phyloP scores from a whole-genome alignment of 2,888 invertebrate genomes.

The Drosophila paranaensis region DNA sequence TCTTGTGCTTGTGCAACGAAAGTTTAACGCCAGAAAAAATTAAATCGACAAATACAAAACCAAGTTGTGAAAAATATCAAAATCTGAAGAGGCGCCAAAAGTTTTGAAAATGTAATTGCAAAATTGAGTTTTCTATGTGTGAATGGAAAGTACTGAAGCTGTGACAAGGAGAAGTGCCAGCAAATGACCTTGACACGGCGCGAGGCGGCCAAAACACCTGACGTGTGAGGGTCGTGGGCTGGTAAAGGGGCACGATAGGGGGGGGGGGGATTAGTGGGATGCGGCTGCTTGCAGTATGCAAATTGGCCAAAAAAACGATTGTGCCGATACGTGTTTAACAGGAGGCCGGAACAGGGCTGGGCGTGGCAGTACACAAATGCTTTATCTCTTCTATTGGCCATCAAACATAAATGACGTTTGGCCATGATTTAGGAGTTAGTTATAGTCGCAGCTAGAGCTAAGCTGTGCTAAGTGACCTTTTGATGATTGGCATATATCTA shows the following conservation, averaged over 20 bases:
- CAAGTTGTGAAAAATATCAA: constrained; percentile 40
- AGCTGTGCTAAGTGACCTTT: background rate
- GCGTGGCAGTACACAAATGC: constrained; percentile 2
- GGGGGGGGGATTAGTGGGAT: background rate
- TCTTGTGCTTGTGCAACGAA: constrained; percentile 45
- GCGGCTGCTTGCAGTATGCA: constrained; percentile 2
- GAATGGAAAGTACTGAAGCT: background rate
- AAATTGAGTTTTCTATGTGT: constrained; percentile 23
- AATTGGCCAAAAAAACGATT: constrained; percentile 2
- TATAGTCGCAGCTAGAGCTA: background rate
- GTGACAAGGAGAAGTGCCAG: background rate
- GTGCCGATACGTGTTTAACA: background rate
- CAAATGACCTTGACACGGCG: constrained; percentile 45
- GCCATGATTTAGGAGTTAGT: constrained; percentile 1
- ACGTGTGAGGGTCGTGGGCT: background rate
- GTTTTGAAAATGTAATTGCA: constrained; percentile 64
- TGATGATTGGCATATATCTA: background rate
- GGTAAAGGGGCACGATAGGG: background rate
- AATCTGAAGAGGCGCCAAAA: constrained; percentile 27
- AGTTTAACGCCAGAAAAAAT: constrained; percentile 36
- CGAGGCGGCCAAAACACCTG: background rate
- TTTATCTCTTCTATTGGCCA: background rate
- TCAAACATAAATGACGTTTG: background rate
- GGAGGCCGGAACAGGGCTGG: background rate
- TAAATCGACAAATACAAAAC: constrained; percentile 13